Conservation (phyloP, 2,888 invertebrate species). For the Teinopalpus imperialis region DNA sequence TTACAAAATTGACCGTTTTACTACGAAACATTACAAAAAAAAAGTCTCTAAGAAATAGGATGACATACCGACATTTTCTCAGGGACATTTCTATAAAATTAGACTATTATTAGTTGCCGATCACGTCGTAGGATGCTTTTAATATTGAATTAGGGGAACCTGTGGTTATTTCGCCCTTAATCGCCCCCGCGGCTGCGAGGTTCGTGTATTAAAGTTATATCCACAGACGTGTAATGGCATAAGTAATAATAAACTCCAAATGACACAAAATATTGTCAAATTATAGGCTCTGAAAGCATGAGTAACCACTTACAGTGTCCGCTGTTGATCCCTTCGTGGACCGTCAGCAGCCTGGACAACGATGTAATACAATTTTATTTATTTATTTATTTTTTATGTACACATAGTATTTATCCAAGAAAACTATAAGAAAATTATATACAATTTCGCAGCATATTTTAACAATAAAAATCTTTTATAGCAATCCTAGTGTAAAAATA, state of each 20-base stretch:
- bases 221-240: constrained; percentile 75
- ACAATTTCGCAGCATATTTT: too few species aligned
- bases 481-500: too few species aligned
- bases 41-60: constrained; percentile 52
- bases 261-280: constrained; percentile 83
- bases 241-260: constrained; percentile 81
- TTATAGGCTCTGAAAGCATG: constrained; percentile 79
- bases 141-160: constrained; percentile 81
- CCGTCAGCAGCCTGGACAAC: constrained; percentile 44
- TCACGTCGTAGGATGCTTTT: constrained; percentile 80
- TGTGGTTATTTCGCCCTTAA: constrained; percentile 78
- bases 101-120: constrained; percentile 80
- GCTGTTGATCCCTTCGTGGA: constrained; percentile 64
- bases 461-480: too few species aligned
- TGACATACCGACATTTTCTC: constrained; percentile 80
- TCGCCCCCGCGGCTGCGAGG: constrained; percentile 64
- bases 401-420: too few species aligned
- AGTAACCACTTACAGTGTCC: constrained; percentile 77
- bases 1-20: constrained; percentile 61
- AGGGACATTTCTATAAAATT: constrained; percentile 79
- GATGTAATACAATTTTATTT: too few species aligned
- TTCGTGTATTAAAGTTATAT: constrained; percentile 76
- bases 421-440: too few species aligned
- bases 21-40: constrained; percentile 51
- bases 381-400: too few species aligned